Base-by-base conservation (phyloP, 92 coral and sea anemone species). In the Heliopora coerulea region DNA sequence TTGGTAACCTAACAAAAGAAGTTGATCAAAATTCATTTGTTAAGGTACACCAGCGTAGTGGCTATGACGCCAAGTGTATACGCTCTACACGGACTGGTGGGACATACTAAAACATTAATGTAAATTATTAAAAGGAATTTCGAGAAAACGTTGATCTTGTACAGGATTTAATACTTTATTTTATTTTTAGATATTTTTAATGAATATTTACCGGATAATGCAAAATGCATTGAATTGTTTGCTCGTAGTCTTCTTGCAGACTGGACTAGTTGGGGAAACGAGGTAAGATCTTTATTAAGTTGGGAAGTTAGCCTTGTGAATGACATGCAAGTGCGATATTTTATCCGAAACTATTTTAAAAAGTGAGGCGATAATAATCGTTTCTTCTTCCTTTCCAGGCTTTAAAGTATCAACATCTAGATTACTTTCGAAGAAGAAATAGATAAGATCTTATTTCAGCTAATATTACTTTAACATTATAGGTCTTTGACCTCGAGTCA, bases 221-320 rank as follows among this genome's bases (percentile, higher is more conserved):
- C 95, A 13, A 35, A 24, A 30, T 93, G 96, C 65, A 84, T 93
- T 60, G 98, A 93, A 70, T 84, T 93, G 93, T 93, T 93, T 73
- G 98, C 98, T 11, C 85, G 98, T 18, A 93, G 88, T 74, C 88
- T 93, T 21, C 84, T 90, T 3, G 87, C 96, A 34, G 79, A 88
- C 63, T 93, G 98, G 98, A 93, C 93, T 24, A 93, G 96, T 56
- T 93, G 98, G 98, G 98, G 98, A 74, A 93, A 93, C 42, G 96
- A 93, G 91, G 98, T 90, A 80, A 56, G 82, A 46, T 46, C 52
- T 15, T 8, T 6, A 7, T 7, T 15, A 6, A 46, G 42, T 11
- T 37, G 4, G 42, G 11, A n/a, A n/a, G n/a, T n/a, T n/a, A n/a
- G n/a, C n/a, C n/a, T n/a, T n/a, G n/a, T n/a, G n/a, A n/a, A n/a